phyloP scores from a whole-genome alignment of 2,888 invertebrate species.

The Pimpla rufipes region DNA sequence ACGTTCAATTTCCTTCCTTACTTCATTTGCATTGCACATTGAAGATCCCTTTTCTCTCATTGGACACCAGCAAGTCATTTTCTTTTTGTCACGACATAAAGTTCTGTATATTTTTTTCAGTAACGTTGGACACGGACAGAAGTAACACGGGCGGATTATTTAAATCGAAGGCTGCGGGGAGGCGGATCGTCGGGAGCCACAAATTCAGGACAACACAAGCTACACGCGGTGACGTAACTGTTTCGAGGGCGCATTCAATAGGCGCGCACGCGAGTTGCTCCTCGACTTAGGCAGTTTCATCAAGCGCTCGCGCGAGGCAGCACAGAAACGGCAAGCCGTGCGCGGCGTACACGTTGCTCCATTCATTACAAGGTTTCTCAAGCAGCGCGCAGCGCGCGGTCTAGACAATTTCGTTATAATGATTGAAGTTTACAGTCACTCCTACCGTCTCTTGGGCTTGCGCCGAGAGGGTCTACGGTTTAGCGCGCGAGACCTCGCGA shows the following conservation, averaged over 20 bases:
- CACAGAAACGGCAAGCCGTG: not conserved
- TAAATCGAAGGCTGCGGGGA: not conserved
- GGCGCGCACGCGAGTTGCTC: constrained; percentile 18
- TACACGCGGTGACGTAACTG: constrained; percentile 57
- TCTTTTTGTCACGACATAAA: too few species aligned
- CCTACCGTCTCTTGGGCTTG: constrained; percentile 19
- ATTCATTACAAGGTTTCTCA: constrained; percentile 67
- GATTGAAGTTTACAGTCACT: constrained; percentile 78
- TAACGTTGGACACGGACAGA: not conserved
- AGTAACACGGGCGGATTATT: not conserved
- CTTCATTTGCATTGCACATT: too few species aligned
- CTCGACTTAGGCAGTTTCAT: constrained; percentile 40
- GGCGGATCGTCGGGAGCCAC: not conserved
- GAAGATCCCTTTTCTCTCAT: too few species aligned
- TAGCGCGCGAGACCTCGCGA: constrained; percentile 7
- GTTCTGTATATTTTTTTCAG: too few species aligned
- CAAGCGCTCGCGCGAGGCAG: not conserved
- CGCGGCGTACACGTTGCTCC: constrained; percentile 14
- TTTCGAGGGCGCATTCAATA: constrained; percentile 64
- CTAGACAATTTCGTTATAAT: constrained; percentile 80
- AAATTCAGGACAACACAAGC: not conserved
- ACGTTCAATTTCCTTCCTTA: too few species aligned
- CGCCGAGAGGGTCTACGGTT: constrained; percentile 19
- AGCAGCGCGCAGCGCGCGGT: constrained; percentile 51
- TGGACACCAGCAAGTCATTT: too few species aligned